phyloP scores from a whole-genome alignment of 2,113 vertebrate genomes.

The Ailurus styani region DNA sequence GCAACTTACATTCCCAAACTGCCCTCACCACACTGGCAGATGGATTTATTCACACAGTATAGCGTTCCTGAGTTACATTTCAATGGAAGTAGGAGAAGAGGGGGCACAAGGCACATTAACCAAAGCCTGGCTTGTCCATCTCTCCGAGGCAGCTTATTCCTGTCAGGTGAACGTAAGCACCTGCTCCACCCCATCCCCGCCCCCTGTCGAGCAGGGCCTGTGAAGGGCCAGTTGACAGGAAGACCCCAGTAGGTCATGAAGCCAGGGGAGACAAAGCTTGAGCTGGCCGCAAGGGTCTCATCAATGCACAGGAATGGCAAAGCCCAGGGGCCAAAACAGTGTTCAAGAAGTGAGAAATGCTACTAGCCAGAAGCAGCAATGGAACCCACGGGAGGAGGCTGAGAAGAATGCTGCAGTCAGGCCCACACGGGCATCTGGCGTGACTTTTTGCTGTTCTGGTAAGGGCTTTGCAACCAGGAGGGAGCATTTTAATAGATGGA shows the following conservation, averaged over 20 bases:
- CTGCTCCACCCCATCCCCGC: neutral
- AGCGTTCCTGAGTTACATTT: neutral
- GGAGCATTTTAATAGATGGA: neutral
- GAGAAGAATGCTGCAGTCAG: neutral
- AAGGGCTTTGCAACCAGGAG: neutral
- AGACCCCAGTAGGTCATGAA: neutral
- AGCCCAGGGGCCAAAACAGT: no score
- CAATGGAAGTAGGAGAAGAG: neutral
- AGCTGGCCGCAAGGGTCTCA: neutral
- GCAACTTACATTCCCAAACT: neutral
- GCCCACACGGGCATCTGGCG: neutral
- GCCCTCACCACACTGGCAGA: neutral
- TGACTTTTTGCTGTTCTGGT: neutral
- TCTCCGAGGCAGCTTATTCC: neutral
- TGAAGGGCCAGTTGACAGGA: neutral
- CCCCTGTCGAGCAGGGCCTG: neutral
- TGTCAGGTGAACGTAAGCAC: neutral
- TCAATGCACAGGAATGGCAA: neutral
- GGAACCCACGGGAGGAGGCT: neutral
- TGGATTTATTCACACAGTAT: neutral
- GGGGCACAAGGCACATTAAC: neutral
- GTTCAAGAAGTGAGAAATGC: neutral
- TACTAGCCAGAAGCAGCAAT: neutral
- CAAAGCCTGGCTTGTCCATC: neutral
- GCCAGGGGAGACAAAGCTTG: neutral